phyloP scores from a whole-genome alignment of 1,140 invertebrate species.

The Caenorhabditis inopinata region DNA sequence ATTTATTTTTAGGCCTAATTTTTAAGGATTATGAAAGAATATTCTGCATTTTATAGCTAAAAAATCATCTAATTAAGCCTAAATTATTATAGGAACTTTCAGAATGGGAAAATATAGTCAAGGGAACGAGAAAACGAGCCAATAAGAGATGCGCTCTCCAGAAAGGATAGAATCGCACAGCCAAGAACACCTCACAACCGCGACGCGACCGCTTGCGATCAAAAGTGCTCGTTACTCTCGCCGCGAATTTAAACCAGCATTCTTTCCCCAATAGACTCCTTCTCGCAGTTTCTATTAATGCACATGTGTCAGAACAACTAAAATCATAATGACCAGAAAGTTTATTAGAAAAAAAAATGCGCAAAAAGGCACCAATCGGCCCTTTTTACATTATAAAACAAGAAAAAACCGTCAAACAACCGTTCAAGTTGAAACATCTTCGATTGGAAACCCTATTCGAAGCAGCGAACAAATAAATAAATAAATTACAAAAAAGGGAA shows the following conservation, averaged over 20 bases:
- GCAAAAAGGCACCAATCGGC: not conserved
- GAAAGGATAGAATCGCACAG: not conserved
- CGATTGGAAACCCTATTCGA: not conserved
- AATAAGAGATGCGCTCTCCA: constrained; percentile 13
- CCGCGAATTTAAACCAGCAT: constrained; percentile 1
- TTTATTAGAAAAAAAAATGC: not conserved
- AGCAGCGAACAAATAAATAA: constrained; percentile 29
- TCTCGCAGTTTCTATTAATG: not conserved
- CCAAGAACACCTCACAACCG: constrained; percentile 3
- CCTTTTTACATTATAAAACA: constrained; percentile 30
- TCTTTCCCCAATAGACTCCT: not conserved
- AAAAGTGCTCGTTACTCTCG: not conserved
- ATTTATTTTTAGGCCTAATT: not conserved
- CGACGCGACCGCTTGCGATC: constrained; percentile 27
- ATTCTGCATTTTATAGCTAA: not conserved
- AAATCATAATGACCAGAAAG: constrained; percentile 5
- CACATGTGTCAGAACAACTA: not conserved
- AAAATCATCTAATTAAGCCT: not conserved
- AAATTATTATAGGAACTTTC: not conserved
- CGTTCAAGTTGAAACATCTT: constrained; percentile 25
- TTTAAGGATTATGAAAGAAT: not conserved
- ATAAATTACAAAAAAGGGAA: constrained; percentile 24
- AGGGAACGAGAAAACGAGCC: not conserved
- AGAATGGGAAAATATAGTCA: not conserved
- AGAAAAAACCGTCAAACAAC: constrained; percentile 24